Conservation (phyloP, 2,888 invertebrate species). For the Brachyopa scutellaris region DNA sequence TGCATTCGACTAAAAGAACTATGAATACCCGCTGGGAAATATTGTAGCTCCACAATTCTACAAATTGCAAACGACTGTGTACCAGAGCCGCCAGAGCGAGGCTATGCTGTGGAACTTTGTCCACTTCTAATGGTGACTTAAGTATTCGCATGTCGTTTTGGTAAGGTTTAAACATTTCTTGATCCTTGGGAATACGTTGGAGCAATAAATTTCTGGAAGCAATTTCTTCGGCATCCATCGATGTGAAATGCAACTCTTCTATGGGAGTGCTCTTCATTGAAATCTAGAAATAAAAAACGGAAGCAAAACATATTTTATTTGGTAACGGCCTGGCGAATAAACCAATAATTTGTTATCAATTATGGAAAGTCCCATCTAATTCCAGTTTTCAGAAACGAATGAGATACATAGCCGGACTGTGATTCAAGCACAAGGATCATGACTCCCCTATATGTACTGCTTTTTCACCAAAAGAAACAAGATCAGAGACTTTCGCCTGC, state of each 20-base stretch:
- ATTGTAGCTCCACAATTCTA: constrained; percentile 67
- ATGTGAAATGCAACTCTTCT: background rate
- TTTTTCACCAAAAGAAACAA: too few relatives aligned
- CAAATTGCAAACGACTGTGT: constrained; percentile 63
- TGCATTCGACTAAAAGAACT: too few relatives aligned
- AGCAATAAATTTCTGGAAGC: constrained; percentile 7
- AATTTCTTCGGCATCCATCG: background rate
- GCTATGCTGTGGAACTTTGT: constrained; percentile 34
- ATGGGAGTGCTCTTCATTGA: constrained; percentile 6
- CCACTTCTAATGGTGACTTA: background rate
- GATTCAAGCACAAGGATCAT: too few relatives aligned
- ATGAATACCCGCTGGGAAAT: constrained; percentile 61
- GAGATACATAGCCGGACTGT: too few relatives aligned
- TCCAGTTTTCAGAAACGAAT: too few relatives aligned
- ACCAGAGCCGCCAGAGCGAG: constrained; percentile 69
- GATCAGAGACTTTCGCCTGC: too few relatives aligned
- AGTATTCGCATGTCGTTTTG: constrained; percentile 43
- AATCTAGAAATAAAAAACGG: constrained; percentile 47
- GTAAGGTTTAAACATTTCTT: constrained; percentile 48
- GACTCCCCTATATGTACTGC: too few relatives aligned
- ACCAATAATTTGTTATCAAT: too few relatives aligned
- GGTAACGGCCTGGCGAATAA: too few relatives aligned
- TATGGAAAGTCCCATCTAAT: too few relatives aligned
- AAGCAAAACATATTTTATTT: too few relatives aligned
- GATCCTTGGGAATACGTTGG: constrained; percentile 35